Percentiles rank a stretch among this genome's conserved stretches.
Evolutionary conservation across 1,140 invertebrate genomes (phyloP).

Genomic region (Frieseomelitta varia): DNA sequence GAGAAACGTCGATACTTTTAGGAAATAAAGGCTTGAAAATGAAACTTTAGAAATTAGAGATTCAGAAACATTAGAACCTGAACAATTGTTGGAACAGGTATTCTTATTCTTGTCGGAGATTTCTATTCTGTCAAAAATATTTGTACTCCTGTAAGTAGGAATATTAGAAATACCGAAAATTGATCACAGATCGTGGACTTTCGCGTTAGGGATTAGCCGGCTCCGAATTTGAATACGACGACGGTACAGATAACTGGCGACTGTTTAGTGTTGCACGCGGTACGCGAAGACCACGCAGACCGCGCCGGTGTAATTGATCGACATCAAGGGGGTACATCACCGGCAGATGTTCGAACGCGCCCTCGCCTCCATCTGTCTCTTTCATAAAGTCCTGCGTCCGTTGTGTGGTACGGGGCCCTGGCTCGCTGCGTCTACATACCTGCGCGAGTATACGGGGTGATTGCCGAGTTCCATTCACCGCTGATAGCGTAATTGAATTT

Average conservation of each 20-base stretch:
- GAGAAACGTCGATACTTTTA: neutral
- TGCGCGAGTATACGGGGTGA: constrained; percentile 32
- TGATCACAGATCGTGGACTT: too few relatives aligned
- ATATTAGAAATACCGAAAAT: neutral
- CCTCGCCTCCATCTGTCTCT: constrained; percentile 72
- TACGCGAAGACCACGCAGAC: constrained; percentile 21
- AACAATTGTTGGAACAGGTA: too few relatives aligned
- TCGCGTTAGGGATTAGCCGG: neutral
- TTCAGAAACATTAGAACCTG: too few relatives aligned
- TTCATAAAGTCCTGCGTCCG: constrained; percentile 60
- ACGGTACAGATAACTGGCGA: constrained; percentile 10
- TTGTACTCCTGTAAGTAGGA: neutral
- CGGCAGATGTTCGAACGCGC: constrained; percentile 73
- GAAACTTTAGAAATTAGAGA: neutral
- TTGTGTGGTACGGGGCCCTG: constrained; percentile 24
- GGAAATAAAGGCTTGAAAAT: neutral
- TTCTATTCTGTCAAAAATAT: too few relatives aligned
- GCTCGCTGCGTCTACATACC: constrained; percentile 29
- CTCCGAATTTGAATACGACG: neutral
- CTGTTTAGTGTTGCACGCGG: constrained; percentile 12
- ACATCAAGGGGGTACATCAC: constrained; percentile 73
- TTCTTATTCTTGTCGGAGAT: too few relatives aligned
- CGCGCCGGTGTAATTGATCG: constrained; percentile 70
- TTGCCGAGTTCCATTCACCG: constrained; percentile 11
- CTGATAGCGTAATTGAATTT: constrained; percentile 43